Conservation (phyloP, 2,113 vertebrate species). For the Rhynchopsitta pachyrhyncha region DNA sequence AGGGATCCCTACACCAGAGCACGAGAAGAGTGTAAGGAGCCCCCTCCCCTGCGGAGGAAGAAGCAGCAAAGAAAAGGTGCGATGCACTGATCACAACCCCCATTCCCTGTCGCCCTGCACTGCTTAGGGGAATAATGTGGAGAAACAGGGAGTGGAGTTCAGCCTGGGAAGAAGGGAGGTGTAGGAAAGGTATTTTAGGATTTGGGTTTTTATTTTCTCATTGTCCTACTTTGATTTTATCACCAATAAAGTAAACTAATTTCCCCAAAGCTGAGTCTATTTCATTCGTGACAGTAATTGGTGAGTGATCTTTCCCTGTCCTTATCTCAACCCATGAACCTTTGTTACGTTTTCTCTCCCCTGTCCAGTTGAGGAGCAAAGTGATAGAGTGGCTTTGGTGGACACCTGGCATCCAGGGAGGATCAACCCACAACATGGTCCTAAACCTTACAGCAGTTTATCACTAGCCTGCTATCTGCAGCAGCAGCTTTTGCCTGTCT, state of each 20-base stretch:
- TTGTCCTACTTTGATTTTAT: background rate
- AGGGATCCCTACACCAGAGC: background rate
- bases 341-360: background rate
- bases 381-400: background rate
- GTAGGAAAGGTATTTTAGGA: background rate
- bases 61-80: fast-evolving
- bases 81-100: background rate
- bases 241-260: background rate
- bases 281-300: background rate
- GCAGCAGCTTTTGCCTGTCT: background rate
- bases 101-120: background rate
- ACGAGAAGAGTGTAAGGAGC: background rate
- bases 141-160: background rate
- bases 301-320: background rate
- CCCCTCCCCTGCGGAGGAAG: background rate
- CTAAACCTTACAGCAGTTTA: background rate
- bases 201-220: background rate
- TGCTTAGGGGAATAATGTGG: background rate
- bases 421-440: background rate
- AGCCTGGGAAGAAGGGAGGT: background rate
- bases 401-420: background rate
- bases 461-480: background rate
- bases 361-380: background rate
- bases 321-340: background rate
- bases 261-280: background rate